A percentile compares a stretch with the other conserved stretches of the same genome.
These are phyloP conservation scores for Petroica traversi DNA, from an alignment of 2,113 vertebrate genomes.

Conservation along the genomic window DNA sequence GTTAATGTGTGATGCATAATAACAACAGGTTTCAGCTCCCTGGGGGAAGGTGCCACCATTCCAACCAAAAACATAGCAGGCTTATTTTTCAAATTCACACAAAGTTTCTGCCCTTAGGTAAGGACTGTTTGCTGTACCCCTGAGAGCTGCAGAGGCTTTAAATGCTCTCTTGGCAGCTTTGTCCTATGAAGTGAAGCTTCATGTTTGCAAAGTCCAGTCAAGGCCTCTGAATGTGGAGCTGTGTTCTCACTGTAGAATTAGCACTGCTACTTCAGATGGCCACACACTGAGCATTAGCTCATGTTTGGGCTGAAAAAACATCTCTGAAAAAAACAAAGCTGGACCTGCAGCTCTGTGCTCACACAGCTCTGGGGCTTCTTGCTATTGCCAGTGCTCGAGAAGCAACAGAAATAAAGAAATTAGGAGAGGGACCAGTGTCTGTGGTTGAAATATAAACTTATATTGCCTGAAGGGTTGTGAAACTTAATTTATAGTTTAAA, in stretches of 20 bases:
- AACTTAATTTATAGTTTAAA: neutral
- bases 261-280: neutral
- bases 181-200: neutral
- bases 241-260: neutral
- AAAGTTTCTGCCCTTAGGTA: neutral
- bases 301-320: neutral
- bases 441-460: neutral
- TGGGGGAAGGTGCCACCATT: neutral
- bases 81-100: neutral
- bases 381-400: neutral
- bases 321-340: neutral
- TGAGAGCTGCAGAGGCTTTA: neutral
- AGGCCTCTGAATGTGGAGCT: neutral
- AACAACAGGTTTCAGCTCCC: neutral
- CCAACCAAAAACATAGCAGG: neutral
- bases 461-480: neutral
- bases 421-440: neutral
- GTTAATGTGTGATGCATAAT: no score
- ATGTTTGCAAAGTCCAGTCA: neutral
- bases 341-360: neutral
- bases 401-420: neutral
- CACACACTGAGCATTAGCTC: neutral
- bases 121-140: neutral
- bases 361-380: neutral
- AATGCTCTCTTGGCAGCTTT: neutral